Evolutionary conservation across 2,888 invertebrate species (phyloP).

Genomic region (Ecliptopera silaceata): DNA sequence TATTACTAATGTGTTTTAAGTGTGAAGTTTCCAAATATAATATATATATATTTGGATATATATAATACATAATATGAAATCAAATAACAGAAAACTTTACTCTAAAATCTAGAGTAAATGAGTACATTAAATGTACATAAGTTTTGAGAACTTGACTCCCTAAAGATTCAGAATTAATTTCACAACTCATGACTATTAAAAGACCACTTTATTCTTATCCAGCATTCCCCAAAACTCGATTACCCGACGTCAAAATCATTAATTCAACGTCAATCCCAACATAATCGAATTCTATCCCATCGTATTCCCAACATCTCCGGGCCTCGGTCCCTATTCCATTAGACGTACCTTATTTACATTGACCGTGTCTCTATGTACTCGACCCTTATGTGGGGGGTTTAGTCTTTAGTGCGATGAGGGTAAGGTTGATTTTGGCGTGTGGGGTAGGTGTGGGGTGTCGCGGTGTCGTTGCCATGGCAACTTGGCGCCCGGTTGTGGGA

Average conservation of each 20-base stretch:
- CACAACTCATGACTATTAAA: slow-evolving; percentile 13
- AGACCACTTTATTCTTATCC: slow-evolving; percentile 21
- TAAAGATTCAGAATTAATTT: neutral
- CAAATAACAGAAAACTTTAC: no score
- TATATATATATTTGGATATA: no score
- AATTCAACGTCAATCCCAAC: slow-evolving; percentile 46
- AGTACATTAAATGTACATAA: no score
- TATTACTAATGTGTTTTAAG: no score
- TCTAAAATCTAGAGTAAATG: no score
- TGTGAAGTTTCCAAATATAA: no score
- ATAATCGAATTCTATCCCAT: slow-evolving; percentile 77
- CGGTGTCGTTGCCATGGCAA: slow-evolving; percentile 84
- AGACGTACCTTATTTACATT: slow-evolving; percentile 81
- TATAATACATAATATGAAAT: no score
- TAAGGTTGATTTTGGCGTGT: slow-evolving; percentile 60
- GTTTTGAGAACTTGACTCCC: neutral
- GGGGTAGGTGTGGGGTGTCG: slow-evolving; percentile 55
- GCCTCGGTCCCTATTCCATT: slow-evolving; percentile 82
- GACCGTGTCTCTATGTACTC: slow-evolving; percentile 80
- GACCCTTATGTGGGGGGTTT: slow-evolving; percentile 66
- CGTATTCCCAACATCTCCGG: slow-evolving; percentile 77
- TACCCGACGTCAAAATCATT: slow-evolving; percentile 35
- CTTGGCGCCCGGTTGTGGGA: slow-evolving; percentile 84
- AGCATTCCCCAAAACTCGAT: slow-evolving; percentile 26
- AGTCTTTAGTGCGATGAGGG: slow-evolving; percentile 51